Evolutionary conservation across 2,797 vertebrate species (phyloP).

Genomic region (Myoxocephalus aenaeus): DNA sequence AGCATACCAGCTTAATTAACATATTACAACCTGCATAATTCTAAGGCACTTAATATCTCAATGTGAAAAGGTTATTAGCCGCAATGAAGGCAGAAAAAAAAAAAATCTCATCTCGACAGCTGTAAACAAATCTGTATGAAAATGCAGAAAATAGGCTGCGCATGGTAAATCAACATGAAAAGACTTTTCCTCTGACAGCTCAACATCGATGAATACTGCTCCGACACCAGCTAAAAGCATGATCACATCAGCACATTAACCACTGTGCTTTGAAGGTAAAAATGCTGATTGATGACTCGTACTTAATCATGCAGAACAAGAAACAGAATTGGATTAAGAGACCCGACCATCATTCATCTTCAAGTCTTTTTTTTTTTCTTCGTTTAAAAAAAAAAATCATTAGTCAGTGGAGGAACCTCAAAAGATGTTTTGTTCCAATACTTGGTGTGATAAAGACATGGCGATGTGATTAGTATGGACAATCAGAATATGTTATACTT

Average conservation of each 20-base stretch:
- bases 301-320: constrained; percentile 68
- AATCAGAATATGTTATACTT: constrained; percentile 7
- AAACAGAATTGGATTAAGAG: constrained; percentile 54
- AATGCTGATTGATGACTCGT: constrained; percentile 71
- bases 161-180: constrained; percentile 31
- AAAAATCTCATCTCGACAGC: neutral
- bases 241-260: constrained; percentile 72
- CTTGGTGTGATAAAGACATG: constrained; percentile 22
- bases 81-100: neutral
- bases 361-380: constrained; percentile 27
- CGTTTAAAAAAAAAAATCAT: constrained; percentile 50
- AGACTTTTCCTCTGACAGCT: constrained; percentile 43
- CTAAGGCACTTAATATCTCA: neutral
- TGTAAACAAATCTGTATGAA: constrained; percentile 29
- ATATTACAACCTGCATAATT: constrained; percentile 4
- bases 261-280: constrained; percentile 62
- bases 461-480: neutral
- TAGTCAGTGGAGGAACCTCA: constrained; percentile 30
- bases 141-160: constrained; percentile 18
- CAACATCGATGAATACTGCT: constrained; percentile 55
- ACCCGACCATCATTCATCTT: constrained; percentile 55
- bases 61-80: constrained; percentile 12
- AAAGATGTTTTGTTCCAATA: constrained; percentile 15
- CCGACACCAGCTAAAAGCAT: constrained; percentile 55
- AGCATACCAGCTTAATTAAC: constrained; percentile 16